phyloP scores from a whole-genome alignment of 2,797 vertebrate genomes.

The Acanthurus lineatus region DNA sequence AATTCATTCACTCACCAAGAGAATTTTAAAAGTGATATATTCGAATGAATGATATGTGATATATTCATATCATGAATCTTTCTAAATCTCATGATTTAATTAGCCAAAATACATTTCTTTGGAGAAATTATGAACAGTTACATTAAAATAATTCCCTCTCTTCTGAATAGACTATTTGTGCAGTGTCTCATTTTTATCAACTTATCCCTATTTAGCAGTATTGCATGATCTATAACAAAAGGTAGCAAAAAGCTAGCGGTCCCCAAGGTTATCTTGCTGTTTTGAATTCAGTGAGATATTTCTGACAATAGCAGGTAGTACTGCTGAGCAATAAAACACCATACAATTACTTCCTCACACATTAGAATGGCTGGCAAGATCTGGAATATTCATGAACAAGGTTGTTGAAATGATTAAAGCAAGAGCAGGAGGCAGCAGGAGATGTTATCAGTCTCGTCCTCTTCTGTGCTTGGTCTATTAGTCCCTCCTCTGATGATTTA shows the following conservation, averaged over 20 bases:
- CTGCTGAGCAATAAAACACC: slow-evolving; percentile 44
- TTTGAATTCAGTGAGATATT: slow-evolving; percentile 3
- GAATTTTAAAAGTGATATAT: too few species aligned
- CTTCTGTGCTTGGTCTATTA: slow-evolving; percentile 72
- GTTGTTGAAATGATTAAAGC: slow-evolving; percentile 74
- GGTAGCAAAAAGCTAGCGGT: neutral
- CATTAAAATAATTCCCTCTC: neutral
- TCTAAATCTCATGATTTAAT: too few species aligned
- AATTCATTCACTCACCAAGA: neutral
- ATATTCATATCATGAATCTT: too few species aligned
- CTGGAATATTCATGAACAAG: slow-evolving; percentile 74
- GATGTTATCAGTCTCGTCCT: slow-evolving; percentile 76
- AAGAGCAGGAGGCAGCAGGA: slow-evolving; percentile 57
- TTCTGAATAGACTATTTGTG: neutral
- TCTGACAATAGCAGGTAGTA: slow-evolving; percentile 27
- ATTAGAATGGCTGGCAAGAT: slow-evolving; percentile 66
- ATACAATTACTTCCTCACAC: slow-evolving; percentile 30
- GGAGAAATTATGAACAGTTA: neutral
- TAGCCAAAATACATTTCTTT: neutral
- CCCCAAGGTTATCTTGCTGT: neutral
- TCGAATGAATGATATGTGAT: too few species aligned
- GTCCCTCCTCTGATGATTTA: slow-evolving; percentile 81
- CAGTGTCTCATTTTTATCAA: neutral
- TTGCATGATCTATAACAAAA: neutral
- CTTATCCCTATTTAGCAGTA: neutral